Base-by-base conservation (phyloP, 2,888 invertebrate species). In the Erebia aethiops region DNA sequence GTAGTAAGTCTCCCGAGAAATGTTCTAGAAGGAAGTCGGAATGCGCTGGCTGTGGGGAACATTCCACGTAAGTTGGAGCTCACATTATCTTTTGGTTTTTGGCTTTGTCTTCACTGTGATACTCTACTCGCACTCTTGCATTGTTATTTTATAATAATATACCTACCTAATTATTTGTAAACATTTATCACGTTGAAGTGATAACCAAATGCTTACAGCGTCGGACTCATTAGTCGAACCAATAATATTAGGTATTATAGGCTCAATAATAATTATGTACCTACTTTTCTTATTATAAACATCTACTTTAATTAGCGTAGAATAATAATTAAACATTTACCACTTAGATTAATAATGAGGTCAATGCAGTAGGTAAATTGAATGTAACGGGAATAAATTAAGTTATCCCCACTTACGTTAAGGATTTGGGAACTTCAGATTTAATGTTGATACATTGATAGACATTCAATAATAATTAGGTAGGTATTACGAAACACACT, bases 1-100 rank as follows among this genome's bases (percentile, higher is more conserved):
- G 18, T 16, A 43, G 18, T 26, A 87, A 84, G 81, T 76, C 81
- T 75, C 81, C 83, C 74, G 84, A 89, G 84, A 92, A 91, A 88
- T 92, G 92, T 90, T 89, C 89, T 85, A 90, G 90, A 90, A 90
- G 89, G 82, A 87, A 81, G 77, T 90, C 91, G 80, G 91, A 92
- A 91, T 93, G 93, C 80, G 86, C 89, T 79, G 90, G 89, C 75
- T 92, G 91, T 84, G 78, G 80, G 79, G 91, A 93, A 85, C 91
- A 93, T 86, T 89, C 88, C 80, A 89, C 85, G 93, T 94, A 88
- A 93, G 93, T 92, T 78, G 41, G 21, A 54, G 26, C 35, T 56
- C 54, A 43, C 26, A 54, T 58, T n/a, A n/a, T n/a, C n/a, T 60
- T 63, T 41, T 41, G 43, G 46, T 54, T 41, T 54, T 64, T 64